phyloP scores from a whole-genome alignment of 2,888 invertebrate species.

The Pseudoips prasinana region DNA sequence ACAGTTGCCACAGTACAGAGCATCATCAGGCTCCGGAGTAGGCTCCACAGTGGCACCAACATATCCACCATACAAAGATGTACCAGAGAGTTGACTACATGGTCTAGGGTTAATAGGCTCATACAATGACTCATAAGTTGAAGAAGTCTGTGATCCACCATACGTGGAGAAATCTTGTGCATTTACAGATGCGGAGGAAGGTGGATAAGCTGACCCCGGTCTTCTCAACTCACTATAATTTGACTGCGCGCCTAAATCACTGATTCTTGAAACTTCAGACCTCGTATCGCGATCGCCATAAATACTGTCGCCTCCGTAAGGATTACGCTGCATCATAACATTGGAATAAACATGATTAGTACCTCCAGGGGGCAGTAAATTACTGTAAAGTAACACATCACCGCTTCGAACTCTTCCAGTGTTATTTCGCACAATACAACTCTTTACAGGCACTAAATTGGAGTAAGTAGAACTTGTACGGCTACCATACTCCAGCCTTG shows the following conservation, averaged over 20 bases:
- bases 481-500: constrained; percentile 83
- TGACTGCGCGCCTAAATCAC: constrained; percentile 79
- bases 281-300: constrained; percentile 65
- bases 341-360: constrained; percentile 77
- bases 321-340: constrained; percentile 71
- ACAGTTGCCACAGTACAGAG: constrained; percentile 92
- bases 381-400: constrained; percentile 73
- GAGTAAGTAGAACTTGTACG: constrained; percentile 75
- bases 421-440: constrained; percentile 73
- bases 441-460: constrained; percentile 76
- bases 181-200: constrained; percentile 73
- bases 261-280: constrained; percentile 73
- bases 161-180: constrained; percentile 82
- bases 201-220: constrained; percentile 81
- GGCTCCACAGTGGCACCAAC: constrained; percentile 90
- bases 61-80: constrained; percentile 82
- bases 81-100: constrained; percentile 82
- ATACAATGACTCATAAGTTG: constrained; percentile 85
- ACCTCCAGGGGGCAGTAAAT: constrained; percentile 72
- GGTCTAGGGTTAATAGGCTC: constrained; percentile 84
- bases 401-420: constrained; percentile 64
- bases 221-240: constrained; percentile 84
- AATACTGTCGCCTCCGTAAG: constrained; percentile 73
- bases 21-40: constrained; percentile 87
- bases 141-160: constrained; percentile 83